phyloP scores from a whole-genome alignment of 1,140 invertebrate genomes.

The Drosophila chauvacae region DNA sequence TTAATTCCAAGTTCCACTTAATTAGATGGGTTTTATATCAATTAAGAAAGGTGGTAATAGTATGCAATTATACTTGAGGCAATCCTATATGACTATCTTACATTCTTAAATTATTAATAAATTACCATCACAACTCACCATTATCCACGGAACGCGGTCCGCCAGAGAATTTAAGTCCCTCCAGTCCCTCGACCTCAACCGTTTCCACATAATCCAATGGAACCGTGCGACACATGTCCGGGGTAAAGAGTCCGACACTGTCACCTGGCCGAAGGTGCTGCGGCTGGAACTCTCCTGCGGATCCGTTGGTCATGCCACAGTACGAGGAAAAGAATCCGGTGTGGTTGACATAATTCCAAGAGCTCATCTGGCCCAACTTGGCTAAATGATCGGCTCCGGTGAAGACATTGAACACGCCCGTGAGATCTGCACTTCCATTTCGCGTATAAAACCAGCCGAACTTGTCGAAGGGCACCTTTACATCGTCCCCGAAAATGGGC shows the following conservation, averaged over 20 bases:
- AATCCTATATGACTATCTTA: neutral
- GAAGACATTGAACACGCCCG: constrained; percentile 90
- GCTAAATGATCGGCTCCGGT: constrained; percentile 87
- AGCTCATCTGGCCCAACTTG: constrained; percentile 88
- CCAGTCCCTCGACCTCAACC: constrained; percentile 85
- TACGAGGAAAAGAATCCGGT: constrained; percentile 87
- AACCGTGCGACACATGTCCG: constrained; percentile 89
- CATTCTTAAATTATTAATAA: too few relatives aligned
- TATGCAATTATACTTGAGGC: neutral
- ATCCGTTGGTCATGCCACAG: constrained; percentile 87
- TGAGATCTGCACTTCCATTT: constrained; percentile 89
- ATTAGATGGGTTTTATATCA: too few relatives aligned
- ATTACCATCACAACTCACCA: constrained; percentile 84
- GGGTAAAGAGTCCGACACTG: constrained; percentile 87
- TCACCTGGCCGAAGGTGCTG: constrained; percentile 86
- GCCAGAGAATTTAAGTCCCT: constrained; percentile 86
- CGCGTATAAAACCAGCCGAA: constrained; percentile 94
- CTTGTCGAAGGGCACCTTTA: constrained; percentile 88
- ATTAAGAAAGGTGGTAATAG: neutral
- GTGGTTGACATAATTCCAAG: constrained; percentile 89
- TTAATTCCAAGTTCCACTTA: neutral
- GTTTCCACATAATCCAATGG: constrained; percentile 86
- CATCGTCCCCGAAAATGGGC: constrained; percentile 84
- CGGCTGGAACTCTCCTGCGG: constrained; percentile 91
- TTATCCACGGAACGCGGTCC: constrained; percentile 87